These are phyloP conservation scores for Oncorhynchus clarkii DNA, from an alignment of 2,113 vertebrate genomes.

Conservation along the genomic window DNA sequence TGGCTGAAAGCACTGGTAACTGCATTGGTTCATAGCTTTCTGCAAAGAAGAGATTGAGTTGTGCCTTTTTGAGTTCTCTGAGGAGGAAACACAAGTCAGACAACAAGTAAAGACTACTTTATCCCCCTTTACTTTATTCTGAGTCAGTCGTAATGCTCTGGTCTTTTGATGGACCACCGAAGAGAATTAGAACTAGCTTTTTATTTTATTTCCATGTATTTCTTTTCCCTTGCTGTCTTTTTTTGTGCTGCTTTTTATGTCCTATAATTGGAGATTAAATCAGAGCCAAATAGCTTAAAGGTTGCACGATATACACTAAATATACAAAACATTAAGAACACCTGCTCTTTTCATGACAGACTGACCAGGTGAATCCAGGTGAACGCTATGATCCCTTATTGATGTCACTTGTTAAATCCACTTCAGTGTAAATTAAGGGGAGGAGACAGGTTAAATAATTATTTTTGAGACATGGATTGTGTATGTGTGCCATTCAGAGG, in stretches of 20 bases:
- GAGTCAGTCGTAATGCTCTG: not conserved
- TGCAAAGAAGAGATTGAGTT: not conserved
- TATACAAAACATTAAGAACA: too few species aligned
- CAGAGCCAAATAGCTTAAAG: conserved; percentile 22
- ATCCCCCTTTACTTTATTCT: not conserved
- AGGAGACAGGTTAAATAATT: too few species aligned
- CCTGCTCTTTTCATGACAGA: too few species aligned
- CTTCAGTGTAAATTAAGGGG: too few species aligned
- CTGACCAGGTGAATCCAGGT: too few species aligned
- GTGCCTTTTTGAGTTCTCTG: not conserved
- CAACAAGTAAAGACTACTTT: not conserved
- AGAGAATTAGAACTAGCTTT: not conserved
- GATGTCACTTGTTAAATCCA: too few species aligned
- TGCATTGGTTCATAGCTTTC: not conserved
- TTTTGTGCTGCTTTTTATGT: not conserved
- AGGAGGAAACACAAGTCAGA: not conserved
- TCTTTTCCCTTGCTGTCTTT: not conserved
- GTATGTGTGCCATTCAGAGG: too few species aligned
- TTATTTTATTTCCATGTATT: not conserved
- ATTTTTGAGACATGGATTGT: too few species aligned
- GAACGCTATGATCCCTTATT: too few species aligned
- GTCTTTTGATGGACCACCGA: not conserved
- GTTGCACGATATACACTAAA: too few species aligned
- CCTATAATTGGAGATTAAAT: conserved; percentile 4
- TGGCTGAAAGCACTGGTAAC: not conserved